Conservation (phyloP, 2,888 invertebrate species). For the Ernsta delagoae region DNA sequence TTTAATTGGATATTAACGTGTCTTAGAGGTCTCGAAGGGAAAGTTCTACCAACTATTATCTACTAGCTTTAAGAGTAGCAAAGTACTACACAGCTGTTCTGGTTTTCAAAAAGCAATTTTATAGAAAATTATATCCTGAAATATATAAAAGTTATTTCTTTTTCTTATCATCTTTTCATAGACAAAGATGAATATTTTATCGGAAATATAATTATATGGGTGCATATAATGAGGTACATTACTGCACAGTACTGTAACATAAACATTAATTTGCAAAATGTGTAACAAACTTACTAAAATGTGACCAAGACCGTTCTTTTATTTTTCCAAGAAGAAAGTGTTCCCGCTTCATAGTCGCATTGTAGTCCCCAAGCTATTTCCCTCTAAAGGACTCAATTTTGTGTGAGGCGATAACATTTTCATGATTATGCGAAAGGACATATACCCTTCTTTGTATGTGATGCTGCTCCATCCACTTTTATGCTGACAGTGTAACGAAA, state of each 20-base stretch:
- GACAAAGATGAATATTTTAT: too few species aligned
- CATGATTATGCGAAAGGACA: slow-evolving; percentile 62
- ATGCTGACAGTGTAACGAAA: slow-evolving; percentile 46
- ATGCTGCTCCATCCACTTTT: slow-evolving; percentile 50
- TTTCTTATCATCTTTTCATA: too few species aligned
- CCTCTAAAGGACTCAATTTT: slow-evolving; percentile 63
- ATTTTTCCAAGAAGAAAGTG: slow-evolving; percentile 49
- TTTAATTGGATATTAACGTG: too few species aligned
- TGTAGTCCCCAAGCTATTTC: slow-evolving; percentile 59
- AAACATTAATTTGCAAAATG: slow-evolving; percentile 2
- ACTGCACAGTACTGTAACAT: too few species aligned
- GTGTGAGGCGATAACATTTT: slow-evolving; percentile 66
- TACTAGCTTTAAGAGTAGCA: too few species aligned
- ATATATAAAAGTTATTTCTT: too few species aligned
- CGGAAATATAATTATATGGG: too few species aligned
- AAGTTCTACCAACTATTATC: too few species aligned
- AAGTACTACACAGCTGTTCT: too few species aligned
- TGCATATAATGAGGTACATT: too few species aligned
- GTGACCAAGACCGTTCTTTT: slow-evolving; percentile 45
- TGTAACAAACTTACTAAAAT: slow-evolving; percentile 11
- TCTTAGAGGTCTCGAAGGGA: too few species aligned
- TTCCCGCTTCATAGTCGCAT: slow-evolving; percentile 45
- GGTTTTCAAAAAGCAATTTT: neutral
- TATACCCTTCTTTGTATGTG: slow-evolving; percentile 54
- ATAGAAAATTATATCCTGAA: neutral